phyloP scores from a whole-genome alignment of 2,888 invertebrate genomes.

The Zygaena filipendulae region DNA sequence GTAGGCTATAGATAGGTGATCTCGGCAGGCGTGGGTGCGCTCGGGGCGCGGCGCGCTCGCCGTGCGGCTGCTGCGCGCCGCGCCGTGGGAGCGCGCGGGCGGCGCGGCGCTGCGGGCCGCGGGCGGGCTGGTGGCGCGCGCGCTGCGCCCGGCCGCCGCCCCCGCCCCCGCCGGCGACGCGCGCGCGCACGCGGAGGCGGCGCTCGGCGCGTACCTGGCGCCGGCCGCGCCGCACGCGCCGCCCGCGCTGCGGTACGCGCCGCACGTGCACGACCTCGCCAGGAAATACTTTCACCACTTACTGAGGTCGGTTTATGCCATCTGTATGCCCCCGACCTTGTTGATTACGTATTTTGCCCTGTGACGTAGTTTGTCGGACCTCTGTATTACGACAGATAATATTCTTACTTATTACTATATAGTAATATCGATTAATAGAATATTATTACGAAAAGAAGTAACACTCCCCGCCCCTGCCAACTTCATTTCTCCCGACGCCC shows the following conservation, averaged over 20 bases:
- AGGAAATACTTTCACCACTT: constrained; percentile 89
- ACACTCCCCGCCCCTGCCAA: too few species aligned
- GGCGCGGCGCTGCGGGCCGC: constrained; percentile 79
- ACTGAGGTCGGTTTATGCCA: constrained; percentile 74
- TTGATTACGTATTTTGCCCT: too few species aligned
- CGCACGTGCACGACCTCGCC: constrained; percentile 83
- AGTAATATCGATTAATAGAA: too few species aligned
- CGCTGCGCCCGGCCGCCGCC: constrained; percentile 25
- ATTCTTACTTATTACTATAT: too few species aligned
- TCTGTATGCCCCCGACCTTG: too few species aligned
- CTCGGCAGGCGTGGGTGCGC: constrained; percentile 50
- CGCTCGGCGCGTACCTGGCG: constrained; percentile 83
- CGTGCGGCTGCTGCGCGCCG: constrained; percentile 54
- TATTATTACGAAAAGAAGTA: too few species aligned
- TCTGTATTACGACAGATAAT: too few species aligned
- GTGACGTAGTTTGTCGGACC: too few species aligned
- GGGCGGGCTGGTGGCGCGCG: constrained; percentile 51
- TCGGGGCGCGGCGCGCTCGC: constrained; percentile 38
- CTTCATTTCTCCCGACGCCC: too few species aligned
- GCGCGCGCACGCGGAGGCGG: constrained; percentile 69
- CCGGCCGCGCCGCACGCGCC: constrained; percentile 75
- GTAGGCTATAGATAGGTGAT: too few species aligned
- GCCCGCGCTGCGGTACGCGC: constrained; percentile 77
- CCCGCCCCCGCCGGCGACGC: constrained; percentile 11
- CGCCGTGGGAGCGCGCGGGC: constrained; percentile 86